These are phyloP conservation scores for Okamejei kenojei DNA, from an alignment of 2,797 vertebrate genomes.

Conservation along the genomic window DNA sequence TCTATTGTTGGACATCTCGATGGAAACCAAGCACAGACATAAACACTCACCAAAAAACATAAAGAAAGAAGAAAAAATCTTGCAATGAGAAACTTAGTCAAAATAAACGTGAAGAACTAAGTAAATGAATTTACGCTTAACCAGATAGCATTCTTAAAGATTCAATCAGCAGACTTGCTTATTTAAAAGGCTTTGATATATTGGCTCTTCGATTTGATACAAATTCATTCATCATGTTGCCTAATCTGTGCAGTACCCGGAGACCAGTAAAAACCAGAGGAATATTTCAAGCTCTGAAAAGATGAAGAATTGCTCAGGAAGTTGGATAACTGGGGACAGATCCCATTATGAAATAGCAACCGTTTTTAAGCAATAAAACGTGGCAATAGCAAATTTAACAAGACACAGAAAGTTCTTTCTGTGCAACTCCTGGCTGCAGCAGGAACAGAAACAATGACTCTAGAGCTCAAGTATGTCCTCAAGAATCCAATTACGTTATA, in stretches of 20 bases:
- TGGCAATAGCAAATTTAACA: background rate
- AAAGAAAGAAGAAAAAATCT: background rate
- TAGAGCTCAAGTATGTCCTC: background rate
- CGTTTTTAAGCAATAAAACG: background rate
- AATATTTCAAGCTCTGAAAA: background rate
- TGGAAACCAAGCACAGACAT: background rate
- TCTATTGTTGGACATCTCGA: background rate
- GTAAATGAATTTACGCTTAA: background rate
- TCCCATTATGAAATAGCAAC: background rate
- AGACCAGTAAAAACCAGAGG: background rate
- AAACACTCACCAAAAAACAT: background rate
- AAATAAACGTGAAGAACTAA: background rate
- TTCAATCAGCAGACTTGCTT: background rate
- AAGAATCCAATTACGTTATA: background rate
- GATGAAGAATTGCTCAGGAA: background rate
- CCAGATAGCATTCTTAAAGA: background rate
- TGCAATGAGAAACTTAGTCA: background rate
- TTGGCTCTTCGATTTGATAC: background rate
- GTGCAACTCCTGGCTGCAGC: background rate
- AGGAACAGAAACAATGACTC: too few relatives aligned
- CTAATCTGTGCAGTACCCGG: background rate
- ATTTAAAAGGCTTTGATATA: background rate
- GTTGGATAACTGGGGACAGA: background rate
- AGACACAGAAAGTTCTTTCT: background rate
- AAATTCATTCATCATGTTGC: background rate